Base-by-base conservation (phyloP, 2,888 invertebrate genomes). In the Tinea pellionella region DNA sequence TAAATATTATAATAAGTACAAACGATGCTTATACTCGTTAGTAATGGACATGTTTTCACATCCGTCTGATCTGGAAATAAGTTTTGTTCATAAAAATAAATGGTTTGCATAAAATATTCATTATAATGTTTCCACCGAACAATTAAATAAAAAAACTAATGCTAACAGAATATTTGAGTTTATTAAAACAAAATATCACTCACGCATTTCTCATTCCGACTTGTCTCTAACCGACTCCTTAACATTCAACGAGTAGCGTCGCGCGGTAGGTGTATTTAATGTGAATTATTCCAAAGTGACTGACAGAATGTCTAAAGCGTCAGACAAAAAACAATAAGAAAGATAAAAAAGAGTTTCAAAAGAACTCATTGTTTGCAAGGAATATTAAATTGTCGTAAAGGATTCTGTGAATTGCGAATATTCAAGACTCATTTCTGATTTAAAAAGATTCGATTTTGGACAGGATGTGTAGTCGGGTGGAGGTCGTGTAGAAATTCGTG, bases 181-280 rank as follows among this genome's bases (percentile, higher is more conserved):
- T 83, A 82, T 82, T 80, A 79, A 81, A 81, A 82, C 76, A 80
- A 79, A 82, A 81, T 77, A 77, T 72, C 69, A 72, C 72, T 72
- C 72, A 64, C 70, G 70, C 77, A 79, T 83, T 83, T 77, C 71
- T 77, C 80, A 82, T 84, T 83, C 82, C 68, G 72, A 69, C 63
- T 70, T 69, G 71, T 59, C 69, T 53, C 53, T 15, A n/a, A 13
- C 41, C 15, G 72, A 67, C 68, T 72, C 69, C 73, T 82, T 80
- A 77, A 67, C 75, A 83, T 83, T 78, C 80, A 75, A 71, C 65
- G 69, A 69, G 72, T 68, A 70, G 67, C 68, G 66, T 70, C 76
- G 71, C 68, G 80, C 77, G 78, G 84, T 80, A 78, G 83, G 83
- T 82, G 78, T 78, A 75, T 79, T 81, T 82, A 82, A 84, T 82